Percentiles rank a stretch among this genome's conserved stretches.
phyloP scores from a whole-genome alignment of 2,888 invertebrate species.

The Epirrhoe alternata region DNA sequence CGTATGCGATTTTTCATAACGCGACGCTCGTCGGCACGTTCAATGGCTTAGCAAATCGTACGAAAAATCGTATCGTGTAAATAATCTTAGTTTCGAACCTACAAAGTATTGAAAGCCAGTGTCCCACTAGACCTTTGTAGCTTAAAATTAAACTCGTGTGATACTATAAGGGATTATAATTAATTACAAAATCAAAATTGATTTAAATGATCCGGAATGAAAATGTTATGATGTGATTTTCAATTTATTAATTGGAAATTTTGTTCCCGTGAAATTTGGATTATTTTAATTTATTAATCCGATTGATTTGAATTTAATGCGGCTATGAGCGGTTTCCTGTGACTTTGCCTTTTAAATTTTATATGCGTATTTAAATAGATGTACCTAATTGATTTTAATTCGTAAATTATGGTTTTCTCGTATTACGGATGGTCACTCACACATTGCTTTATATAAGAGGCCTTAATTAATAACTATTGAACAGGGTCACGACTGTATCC shows the following conservation, averaged over 20 bases:
- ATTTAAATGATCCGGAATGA: slow-evolving; percentile 20
- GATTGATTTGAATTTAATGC: slow-evolving; percentile 22
- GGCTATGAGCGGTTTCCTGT: slow-evolving; percentile 15
- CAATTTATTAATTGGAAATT: slow-evolving; percentile 26
- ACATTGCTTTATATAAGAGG: too few relatives aligned
- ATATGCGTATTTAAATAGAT: neutral
- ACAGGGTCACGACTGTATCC: too few relatives aligned
- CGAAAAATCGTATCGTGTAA: too few relatives aligned
- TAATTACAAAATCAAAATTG: slow-evolving; percentile 16
- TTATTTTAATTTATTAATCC: slow-evolving; percentile 25
- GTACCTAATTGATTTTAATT: neutral
- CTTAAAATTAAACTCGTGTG: neutral
- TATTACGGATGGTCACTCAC: too few relatives aligned
- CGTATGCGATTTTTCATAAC: too few relatives aligned
- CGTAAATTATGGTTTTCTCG: neutral
- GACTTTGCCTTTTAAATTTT: neutral
- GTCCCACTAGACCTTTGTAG: too few relatives aligned
- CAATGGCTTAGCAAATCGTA: too few relatives aligned
- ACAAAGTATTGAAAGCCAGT: too few relatives aligned
- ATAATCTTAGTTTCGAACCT: too few relatives aligned
- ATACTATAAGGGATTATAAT: slow-evolving; percentile 5
- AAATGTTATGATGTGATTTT: slow-evolving; percentile 34
- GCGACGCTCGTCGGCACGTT: too few relatives aligned
- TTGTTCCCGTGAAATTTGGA: slow-evolving; percentile 41
- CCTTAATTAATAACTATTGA: too few relatives aligned